phyloP scores from a whole-genome alignment of 2,797 vertebrate genomes.

The Betta splendens region DNA sequence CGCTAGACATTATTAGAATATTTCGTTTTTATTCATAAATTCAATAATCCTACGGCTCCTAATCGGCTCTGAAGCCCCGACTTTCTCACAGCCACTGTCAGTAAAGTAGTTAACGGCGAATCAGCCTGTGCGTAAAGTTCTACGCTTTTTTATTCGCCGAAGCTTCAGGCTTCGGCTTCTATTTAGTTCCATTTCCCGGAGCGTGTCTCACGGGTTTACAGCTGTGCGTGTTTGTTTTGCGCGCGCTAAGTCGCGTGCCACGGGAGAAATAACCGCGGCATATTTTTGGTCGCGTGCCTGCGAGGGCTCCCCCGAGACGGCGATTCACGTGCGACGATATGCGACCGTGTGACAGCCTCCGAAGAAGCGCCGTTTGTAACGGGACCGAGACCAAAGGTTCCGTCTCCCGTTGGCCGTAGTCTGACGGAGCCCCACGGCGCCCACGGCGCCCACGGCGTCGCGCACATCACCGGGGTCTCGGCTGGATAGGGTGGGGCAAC shows the following conservation, averaged over 20 bases:
- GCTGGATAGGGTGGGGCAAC: slow-evolving; percentile 60
- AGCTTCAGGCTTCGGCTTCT: background rate
- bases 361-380: slow-evolving; percentile 3
- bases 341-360: background rate
- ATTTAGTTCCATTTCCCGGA: background rate
- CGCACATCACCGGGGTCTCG: slow-evolving; percentile 12
- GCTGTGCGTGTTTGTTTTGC: slow-evolving; percentile 15
- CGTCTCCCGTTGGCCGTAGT: background rate
- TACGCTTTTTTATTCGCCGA: background rate
- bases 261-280: slow-evolving; percentile 23
- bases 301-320: slow-evolving; percentile 45
- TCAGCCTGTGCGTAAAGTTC: slow-evolving; percentile 22
- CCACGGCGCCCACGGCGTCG: background rate
- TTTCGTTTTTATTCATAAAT: background rate
- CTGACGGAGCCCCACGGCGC: background rate
- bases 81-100: background rate
- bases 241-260: slow-evolving; percentile 41
- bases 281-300: slow-evolving; percentile 35
- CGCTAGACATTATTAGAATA: background rate
- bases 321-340: slow-evolving; percentile 27
- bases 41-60: background rate
- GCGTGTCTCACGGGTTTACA: background rate
- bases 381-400: slow-evolving; percentile 4
- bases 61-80: background rate
- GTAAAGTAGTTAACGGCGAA: background rate